phyloP scores from a whole-genome alignment of 2,888 invertebrate species.

The Laothoe populi region DNA sequence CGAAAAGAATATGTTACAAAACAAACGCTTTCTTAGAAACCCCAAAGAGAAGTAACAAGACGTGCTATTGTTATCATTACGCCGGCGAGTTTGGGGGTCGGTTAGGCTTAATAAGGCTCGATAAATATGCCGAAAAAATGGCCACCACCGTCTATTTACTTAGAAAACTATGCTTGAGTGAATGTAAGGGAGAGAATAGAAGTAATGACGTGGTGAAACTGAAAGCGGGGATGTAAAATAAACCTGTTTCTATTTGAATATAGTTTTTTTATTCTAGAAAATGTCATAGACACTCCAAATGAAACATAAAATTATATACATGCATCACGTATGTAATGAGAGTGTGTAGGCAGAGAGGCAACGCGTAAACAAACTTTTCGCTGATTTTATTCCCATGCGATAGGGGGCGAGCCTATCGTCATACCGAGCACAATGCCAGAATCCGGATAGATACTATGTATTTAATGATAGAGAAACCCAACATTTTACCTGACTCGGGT shows the following conservation, averaged over 20 bases:
- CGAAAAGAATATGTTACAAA: background rate
- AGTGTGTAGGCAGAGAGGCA: too few relatives aligned
- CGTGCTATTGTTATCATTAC: constrained; percentile 43
- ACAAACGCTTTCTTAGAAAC: constrained; percentile 22
- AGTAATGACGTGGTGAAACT: background rate
- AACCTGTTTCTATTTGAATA: background rate
- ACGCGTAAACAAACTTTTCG: too few relatives aligned
- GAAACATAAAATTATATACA: too few relatives aligned
- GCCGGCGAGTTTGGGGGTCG: constrained; percentile 32
- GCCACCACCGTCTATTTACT: constrained; percentile 27
- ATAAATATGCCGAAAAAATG: constrained; percentile 41
- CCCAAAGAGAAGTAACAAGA: constrained; percentile 24
- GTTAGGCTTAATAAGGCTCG: constrained; percentile 42
- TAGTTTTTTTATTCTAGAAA: background rate
- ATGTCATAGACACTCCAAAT: too few relatives aligned
- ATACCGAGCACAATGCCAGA: too few relatives aligned
- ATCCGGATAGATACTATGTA: too few relatives aligned
- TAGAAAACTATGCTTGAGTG: constrained; percentile 30
- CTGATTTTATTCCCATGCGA: too few relatives aligned
- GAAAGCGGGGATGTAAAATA: background rate
- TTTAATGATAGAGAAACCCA: too few relatives aligned
- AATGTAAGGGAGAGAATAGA: constrained; percentile 21
- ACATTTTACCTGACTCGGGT: too few relatives aligned
- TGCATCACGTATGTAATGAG: too few relatives aligned
- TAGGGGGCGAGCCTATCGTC: too few relatives aligned